phyloP scores from a whole-genome alignment of 35 echinoderm and acorn worm genomes.

The Patiria miniata region DNA sequence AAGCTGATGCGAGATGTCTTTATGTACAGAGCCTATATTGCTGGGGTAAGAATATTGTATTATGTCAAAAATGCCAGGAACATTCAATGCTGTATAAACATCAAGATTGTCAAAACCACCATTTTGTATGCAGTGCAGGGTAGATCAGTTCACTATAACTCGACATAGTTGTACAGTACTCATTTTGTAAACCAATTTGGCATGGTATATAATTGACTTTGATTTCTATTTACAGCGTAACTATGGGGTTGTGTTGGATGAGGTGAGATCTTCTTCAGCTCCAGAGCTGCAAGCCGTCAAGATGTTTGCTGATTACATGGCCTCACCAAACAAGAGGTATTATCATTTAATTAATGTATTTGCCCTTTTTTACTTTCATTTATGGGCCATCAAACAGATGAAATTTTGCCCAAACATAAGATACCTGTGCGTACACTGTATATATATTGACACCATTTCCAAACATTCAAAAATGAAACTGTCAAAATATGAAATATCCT shows the following conservation, averaged over 20 bases:
- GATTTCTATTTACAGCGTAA: constrained; percentile 65
- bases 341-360: neutral
- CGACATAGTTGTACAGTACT: neutral
- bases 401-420: too few relatives aligned
- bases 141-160: neutral
- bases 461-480: too few relatives aligned
- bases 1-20: constrained; percentile 77
- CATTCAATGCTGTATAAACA: too few relatives aligned
- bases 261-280: constrained; percentile 69
- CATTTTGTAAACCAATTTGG: too few relatives aligned
- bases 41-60: constrained; percentile 58
- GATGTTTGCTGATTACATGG: constrained; percentile 90
- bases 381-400: too few relatives aligned
- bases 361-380: too few relatives aligned
- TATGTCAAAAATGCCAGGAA: too few relatives aligned
- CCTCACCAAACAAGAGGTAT: constrained; percentile 80
- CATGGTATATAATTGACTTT: too few relatives aligned
- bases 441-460: too few relatives aligned
- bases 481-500: too few relatives aligned
- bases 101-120: too few relatives aligned
- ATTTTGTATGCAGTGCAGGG: neutral
- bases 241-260: constrained; percentile 97
- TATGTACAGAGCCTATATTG: constrained; percentile 96
- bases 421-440: too few relatives aligned
- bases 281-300: constrained; percentile 83